A percentile compares a stretch with the other conserved stretches of the same genome.
These are phyloP conservation scores for Dicycla oo DNA, from an alignment of 2,888 invertebrate genomes.

Conservation along the genomic window DNA sequence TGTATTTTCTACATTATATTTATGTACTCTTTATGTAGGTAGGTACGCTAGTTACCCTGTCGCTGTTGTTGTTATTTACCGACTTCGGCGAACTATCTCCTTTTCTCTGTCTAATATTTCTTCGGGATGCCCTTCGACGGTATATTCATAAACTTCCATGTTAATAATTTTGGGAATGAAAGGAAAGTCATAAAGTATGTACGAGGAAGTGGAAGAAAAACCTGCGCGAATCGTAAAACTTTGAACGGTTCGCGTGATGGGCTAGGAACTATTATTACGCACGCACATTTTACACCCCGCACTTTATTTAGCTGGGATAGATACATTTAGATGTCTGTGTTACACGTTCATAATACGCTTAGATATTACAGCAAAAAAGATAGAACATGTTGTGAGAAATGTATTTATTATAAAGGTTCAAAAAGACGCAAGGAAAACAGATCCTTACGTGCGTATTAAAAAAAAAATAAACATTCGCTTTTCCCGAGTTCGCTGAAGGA, in stretches of 20 bases:
- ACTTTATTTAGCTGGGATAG: conserved; percentile 52
- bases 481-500: conserved; percentile 41
- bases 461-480: conserved; percentile 56
- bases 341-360: conserved; percentile 33
- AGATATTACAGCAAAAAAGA: conserved; percentile 30
- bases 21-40: not conserved
- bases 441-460: conserved; percentile 41
- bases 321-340: conserved; percentile 52
- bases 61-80: conserved; percentile 40
- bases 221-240: conserved; percentile 60
- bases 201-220: conserved; percentile 59
- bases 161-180: conserved; percentile 60
- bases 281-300: conserved; percentile 59
- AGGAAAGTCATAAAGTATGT: conserved; percentile 59
- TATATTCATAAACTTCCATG: conserved; percentile 56
- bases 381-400: conserved; percentile 29
- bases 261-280: conserved; percentile 59
- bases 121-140: conserved; percentile 43
- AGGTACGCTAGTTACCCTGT: conserved; percentile 4
- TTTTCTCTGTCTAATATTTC: conserved; percentile 42
- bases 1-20: too few species aligned
- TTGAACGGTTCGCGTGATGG: conserved; percentile 63
- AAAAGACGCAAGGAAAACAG: conserved; percentile 40
- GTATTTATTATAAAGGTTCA: conserved; percentile 41
- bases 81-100: conserved; percentile 22